phyloP scores from a whole-genome alignment of 2,888 invertebrate genomes.

The Deladenus siricidicola region DNA sequence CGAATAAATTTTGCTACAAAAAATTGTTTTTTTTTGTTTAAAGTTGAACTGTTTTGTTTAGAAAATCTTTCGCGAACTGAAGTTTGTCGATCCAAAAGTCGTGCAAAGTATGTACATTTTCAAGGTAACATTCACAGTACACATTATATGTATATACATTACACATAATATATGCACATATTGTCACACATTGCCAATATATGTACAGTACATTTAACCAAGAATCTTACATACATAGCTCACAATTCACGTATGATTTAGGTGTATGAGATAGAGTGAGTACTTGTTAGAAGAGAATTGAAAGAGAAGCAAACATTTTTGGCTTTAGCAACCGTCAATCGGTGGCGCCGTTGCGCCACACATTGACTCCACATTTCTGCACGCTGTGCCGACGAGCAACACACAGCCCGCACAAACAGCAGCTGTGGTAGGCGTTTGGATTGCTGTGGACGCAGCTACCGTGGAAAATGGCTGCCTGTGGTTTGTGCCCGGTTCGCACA shows the following conservation, averaged over 20 bases:
- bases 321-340: slow-evolving; percentile 67
- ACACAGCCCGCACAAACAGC: slow-evolving; percentile 62
- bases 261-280: no score
- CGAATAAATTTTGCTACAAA: background rate
- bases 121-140: slow-evolving; percentile 59
- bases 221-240: no score
- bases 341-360: slow-evolving; percentile 66
- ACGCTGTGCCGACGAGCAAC: slow-evolving; percentile 59
- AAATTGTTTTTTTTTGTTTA: background rate
- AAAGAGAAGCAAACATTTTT: background rate
- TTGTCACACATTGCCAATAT: no score
- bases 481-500: slow-evolving; percentile 73
- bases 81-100: slow-evolving; percentile 70
- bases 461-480: slow-evolving; percentile 87
- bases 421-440: slow-evolving; percentile 81
- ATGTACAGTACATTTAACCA: no score
- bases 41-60: slow-evolving; percentile 22
- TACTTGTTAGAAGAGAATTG: no score
- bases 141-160: no score
- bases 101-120: slow-evolving; percentile 96
- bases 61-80: slow-evolving; percentile 67
- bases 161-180: no score
- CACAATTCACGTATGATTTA: no score
- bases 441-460: slow-evolving; percentile 86
- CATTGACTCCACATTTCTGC: slow-evolving; percentile 74